Base-by-base conservation (phyloP, 37 sponge, comb jelly and placozoan genomes). In the Oscarella lobularis region DNA sequence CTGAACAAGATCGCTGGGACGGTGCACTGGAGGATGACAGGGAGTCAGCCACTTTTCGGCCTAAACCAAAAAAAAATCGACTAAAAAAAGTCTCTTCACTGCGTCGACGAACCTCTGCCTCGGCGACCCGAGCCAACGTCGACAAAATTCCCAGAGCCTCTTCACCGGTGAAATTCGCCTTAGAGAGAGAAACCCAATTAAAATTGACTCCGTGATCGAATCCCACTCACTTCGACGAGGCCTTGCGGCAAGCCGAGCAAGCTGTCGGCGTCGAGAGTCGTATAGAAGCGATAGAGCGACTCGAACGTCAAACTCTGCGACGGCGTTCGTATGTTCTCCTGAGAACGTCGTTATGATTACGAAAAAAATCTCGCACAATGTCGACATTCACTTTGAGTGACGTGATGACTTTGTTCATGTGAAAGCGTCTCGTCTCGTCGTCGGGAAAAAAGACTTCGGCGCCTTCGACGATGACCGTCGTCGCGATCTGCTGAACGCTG, bases 381-480 rank as follows among this genome's bases (percentile, higher is more conserved):
- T n/a, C n/a, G n/a, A n/a, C n/a, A n/a, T n/a, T n/a, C n/a, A n/a
- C n/a, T n/a, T n/a, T n/a, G 38, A 91, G 81, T 38, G 76, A 6
- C 3, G 74, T 66, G 5, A 92, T 70, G 86, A 92, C 85, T 4
- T 33, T 60, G 38, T 86, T 83, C 31, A 92, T 82, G 73, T 89
- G 83, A 33, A 82, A 78, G 70, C 67, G 73, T n/a, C 93, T 55
- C 0, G 93, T 77, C 39, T 38, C 67, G 37, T 85, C 73, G 35
- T 76, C 83, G 1, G 93, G 90, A 77, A 88, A 92, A 76, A 92
- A 92, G 40, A 92, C 87, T 9, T 82, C 83, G 48, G 87, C 83
- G 1, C 93, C 93, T 14, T 81, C 79, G 4, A 60, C 66, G 0
- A 91, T 78, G 40, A 87, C 79, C 55, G 87, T 85, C 69, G 83